Conservation (phyloP, 2,888 invertebrate species). For the Sialis lutaria region DNA sequence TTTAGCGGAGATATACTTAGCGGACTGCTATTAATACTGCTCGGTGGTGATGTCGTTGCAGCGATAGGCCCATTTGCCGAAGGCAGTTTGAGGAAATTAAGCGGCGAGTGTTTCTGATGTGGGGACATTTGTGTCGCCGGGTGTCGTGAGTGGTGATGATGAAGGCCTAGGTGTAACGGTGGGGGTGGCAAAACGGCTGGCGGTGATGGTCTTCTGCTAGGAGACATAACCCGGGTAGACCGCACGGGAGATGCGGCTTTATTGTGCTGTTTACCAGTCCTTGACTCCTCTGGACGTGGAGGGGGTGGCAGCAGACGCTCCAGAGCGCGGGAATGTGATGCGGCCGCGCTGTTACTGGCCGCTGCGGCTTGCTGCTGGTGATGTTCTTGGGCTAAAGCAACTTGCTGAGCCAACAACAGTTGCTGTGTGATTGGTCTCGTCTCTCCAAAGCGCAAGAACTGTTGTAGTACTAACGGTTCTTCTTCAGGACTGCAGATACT, state of each 20-base stretch:
- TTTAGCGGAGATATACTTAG: slow-evolving; percentile 62
- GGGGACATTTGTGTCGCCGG: slow-evolving; percentile 28
- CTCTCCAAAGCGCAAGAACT: slow-evolving; percentile 80
- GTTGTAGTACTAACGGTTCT: slow-evolving; percentile 80
- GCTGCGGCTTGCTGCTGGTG: slow-evolving; percentile 21
- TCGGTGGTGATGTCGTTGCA: slow-evolving; percentile 41
- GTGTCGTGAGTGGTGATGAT: slow-evolving; percentile 1
- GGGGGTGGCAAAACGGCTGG: slow-evolving; percentile 30
- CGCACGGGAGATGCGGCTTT: slow-evolving; percentile 43
- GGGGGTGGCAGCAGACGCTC: slow-evolving; percentile 31
- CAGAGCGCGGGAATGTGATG: slow-evolving; percentile 4
- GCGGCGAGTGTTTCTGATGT: slow-evolving; percentile 24
- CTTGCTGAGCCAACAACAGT: slow-evolving; percentile 40
- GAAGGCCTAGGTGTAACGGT: slow-evolving; percentile 23
- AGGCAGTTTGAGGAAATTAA: slow-evolving; percentile 29
- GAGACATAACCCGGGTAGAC: slow-evolving; percentile 41
- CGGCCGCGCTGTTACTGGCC: slow-evolving; percentile 15
- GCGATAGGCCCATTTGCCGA: slow-evolving; percentile 28
- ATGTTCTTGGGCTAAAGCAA: slow-evolving; percentile 32
- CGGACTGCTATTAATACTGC: slow-evolving; percentile 39
- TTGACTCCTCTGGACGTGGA: slow-evolving; percentile 3
- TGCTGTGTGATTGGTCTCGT: slow-evolving; percentile 66
- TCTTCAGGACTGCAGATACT: slow-evolving; percentile 73
- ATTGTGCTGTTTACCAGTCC: slow-evolving; percentile 18
- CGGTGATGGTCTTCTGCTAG: slow-evolving; percentile 47